Evolutionary conservation across 2,797 vertebrate genomes (phyloP), one percentile per base, ranked within the genome.

Genomic region (Eptatretus atami): DNA sequence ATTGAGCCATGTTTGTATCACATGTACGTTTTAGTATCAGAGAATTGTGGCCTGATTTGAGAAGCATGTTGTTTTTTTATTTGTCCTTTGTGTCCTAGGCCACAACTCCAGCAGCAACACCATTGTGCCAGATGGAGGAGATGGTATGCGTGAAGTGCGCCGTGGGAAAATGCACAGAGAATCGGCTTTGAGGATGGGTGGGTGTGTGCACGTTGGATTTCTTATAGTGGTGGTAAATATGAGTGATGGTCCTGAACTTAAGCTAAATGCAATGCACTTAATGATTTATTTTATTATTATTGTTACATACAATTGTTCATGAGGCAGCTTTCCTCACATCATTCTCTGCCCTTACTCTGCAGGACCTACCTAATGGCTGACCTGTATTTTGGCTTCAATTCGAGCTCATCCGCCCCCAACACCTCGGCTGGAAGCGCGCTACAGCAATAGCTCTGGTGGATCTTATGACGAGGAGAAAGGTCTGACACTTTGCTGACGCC

Each of bases 391-490:
- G 92, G 90, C 24, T 72, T 94, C 66, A 96, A 85, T 73, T 85
- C 79, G 65, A 94, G 96, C 71, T 74, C 70, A 94, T 82, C 71
- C 81, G 88, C 13, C 92, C 95, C 66, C 90, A 99, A 72, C 92
- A 99, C 74, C 55, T 15, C 82, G 92, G 15, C 79, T 99, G 68
- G 92, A 99, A 66, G 95, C 92, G 64, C 83, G 92, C 64, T 96
- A 99, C 75, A 99, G 92, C 73, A 99, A 87, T 81, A 99, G 92
- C 74, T 99, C 92, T 53, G 90, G 92, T 71, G 90, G 92, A 66
- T 99, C 92, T n/a, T 99, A 99, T 1, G 90, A 99, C 72, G 92
- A 99, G 69, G 92, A 96, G 72, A 99, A 99, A 77, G 81, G 92
- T 99, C 79, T 75, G 74, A 10, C 53, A 54, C 66, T 9, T 53